These are phyloP conservation scores for Benitochromis conjunctus DNA, from an alignment of 2,113 vertebrate genomes.

Conservation along the genomic window DNA sequence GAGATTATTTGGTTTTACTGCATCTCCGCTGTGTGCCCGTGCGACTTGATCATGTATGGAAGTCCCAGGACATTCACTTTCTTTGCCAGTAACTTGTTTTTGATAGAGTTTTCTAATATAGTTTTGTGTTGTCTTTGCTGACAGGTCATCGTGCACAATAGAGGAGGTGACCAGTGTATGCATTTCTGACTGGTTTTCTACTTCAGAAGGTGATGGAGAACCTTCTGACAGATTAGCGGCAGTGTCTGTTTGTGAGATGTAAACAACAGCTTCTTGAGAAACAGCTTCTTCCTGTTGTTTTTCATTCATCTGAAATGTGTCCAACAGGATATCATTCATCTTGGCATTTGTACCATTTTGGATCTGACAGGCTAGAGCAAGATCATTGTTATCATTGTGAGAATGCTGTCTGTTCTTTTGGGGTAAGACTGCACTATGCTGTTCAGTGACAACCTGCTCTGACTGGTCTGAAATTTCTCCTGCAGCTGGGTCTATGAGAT, in stretches of 20 bases:
- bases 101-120: not conserved
- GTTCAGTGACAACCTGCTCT: not conserved
- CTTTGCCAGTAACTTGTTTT: not conserved
- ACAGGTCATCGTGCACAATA: not conserved
- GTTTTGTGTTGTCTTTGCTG: not conserved
- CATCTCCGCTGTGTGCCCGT: not conserved
- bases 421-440: fast-evolving
- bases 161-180: not conserved
- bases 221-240: not conserved
- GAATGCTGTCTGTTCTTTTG: not conserved
- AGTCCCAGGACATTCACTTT: not conserved
- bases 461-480: not conserved
- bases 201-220: not conserved
- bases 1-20: not conserved
- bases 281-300: not conserved
- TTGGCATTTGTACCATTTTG: not conserved
- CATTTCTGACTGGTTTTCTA: not conserved
- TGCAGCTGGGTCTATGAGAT: not conserved
- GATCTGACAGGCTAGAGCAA: not conserved
- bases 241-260: not conserved
- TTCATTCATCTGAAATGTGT: not conserved
- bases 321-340: not conserved
- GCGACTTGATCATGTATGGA: not conserved
- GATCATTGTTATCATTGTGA: not conserved
- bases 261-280: not conserved